Evolutionary conservation across 1,140 invertebrate species (phyloP), one percentile per base, ranked within the genome.

Genomic region (Carposina sasakii): DNA sequence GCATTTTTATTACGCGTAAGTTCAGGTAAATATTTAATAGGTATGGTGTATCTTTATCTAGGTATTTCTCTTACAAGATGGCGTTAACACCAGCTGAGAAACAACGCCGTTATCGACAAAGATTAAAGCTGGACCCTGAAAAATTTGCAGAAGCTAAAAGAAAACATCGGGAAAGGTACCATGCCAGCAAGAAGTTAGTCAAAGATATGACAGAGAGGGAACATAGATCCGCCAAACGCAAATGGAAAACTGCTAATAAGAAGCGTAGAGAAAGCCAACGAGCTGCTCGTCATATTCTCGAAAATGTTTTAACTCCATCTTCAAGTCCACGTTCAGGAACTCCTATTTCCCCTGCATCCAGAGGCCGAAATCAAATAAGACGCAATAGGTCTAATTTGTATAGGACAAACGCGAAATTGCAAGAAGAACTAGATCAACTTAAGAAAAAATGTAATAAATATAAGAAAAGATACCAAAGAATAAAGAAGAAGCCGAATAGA

Each of bases 221-320:
- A 37, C 16, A 37, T 17, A 37, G 16, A 37, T 3, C 17, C 20
- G 34, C 34, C 2, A 37, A 37, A n/a, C 34, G 34, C 13, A 44
- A 39, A 47, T n/a, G 47, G 31, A 3, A 48, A 1, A 13, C 31
- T 39, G n/a, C 24, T n/a, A 20, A 58, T 20, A 37, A 47, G 48
- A 20, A 54, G 39, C 33, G 21, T 23, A 26, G 22, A 39, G 22
- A 30, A 31, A 9, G 15, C 24, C 3, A 22, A 37, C 17, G n/a
- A 37, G 13, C 16, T 19, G 3, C 19, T 5, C 34, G 20, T 19
- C 5, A 10, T 5, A 37, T 37, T 8, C 10, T 37, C 5, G 20
- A 19, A 10, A 20, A 37, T 8, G n/a, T n/a, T n/a, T n/a, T n/a
- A n/a, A 37, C 34, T 2, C 34, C 34, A 37, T 15, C 19, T 37